Percentiles rank a stretch among this genome's conserved stretches.
Evolutionary conservation across 92 coral and sea anemone genomes (phyloP).

Genomic region (Porites cylindrica): DNA sequence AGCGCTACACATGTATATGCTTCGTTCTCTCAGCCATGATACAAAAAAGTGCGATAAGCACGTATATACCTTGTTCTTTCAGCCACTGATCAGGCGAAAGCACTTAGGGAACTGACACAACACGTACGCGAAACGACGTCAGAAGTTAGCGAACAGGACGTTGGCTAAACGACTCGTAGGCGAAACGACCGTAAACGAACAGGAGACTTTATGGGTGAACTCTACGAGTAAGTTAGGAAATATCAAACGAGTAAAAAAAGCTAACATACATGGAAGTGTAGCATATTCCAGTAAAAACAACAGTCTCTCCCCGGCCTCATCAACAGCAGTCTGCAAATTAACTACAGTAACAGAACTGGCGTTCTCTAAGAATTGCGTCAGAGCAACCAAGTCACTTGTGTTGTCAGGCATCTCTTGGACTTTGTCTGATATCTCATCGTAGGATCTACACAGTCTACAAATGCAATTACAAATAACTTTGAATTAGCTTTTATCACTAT

Average conservation of each 20-base stretch:
- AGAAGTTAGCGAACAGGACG: no score
- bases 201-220: neutral
- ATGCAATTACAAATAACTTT: neutral
- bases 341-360: constrained; percentile 91
- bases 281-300: constrained; percentile 95
- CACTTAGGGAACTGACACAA: no score
- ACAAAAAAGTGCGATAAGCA: no score
- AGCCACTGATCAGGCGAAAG: no score
- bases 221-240: neutral
- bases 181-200: no score
- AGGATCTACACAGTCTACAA: constrained; percentile 84
- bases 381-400: constrained; percentile 91
- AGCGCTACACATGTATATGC: no score
- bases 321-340: constrained; percentile 86
- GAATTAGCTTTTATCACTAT: no score
- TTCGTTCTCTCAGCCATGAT: no score
- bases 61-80: no score
- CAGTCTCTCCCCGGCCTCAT: constrained; percentile 93
- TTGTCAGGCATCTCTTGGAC: constrained; percentile 99
- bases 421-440: constrained; percentile 98
- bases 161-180: no score
- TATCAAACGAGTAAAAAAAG: neutral
- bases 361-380: constrained; percentile 90
- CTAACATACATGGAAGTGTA: constrained; percentile 90
- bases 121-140: no score